Conservation (phyloP, 2,797 vertebrate genomes). For the Hapalemur alaotrensis region DNA sequence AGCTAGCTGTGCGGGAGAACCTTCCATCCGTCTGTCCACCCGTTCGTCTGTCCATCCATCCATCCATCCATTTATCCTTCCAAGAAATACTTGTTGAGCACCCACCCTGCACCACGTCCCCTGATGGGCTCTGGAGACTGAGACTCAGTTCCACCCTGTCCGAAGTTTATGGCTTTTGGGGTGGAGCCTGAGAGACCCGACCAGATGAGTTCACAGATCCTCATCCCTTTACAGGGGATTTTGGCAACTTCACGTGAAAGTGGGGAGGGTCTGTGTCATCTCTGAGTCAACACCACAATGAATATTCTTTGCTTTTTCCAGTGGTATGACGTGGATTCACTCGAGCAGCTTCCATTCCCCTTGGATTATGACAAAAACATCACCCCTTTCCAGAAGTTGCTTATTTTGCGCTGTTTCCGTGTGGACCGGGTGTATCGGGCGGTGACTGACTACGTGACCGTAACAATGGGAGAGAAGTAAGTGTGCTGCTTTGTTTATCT, state of each 20-base stretch:
- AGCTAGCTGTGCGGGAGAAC: background rate
- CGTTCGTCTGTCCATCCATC: rapidly evolving
- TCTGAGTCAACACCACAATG: background rate
- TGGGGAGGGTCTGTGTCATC: background rate
- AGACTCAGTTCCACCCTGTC: background rate
- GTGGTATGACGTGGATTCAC: conserved; percentile 95
- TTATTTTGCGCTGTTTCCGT: conserved; percentile 95
- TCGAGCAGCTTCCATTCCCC: conserved; percentile 91
- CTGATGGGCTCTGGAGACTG: background rate
- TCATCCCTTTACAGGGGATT: background rate
- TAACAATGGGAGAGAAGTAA: conserved; percentile 94
- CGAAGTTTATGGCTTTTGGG: background rate
- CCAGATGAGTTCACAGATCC: background rate
- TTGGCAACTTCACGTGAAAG: rapidly evolving
- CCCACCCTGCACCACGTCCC: background rate
- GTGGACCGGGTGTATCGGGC: conserved; percentile 95
- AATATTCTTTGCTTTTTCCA: conserved; percentile 74
- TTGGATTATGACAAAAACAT: conserved; percentile 87
- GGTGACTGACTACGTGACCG: conserved; percentile 91
- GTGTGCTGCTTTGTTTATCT: conserved; percentile 20
- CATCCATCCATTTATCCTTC: background rate
- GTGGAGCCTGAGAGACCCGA: background rate
- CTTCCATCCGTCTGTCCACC: background rate
- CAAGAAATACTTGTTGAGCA: background rate
- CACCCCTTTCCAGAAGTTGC: conserved; percentile 93